phyloP scores from a whole-genome alignment of 2,113 vertebrate genomes.

The Rhipidura dahli region DNA sequence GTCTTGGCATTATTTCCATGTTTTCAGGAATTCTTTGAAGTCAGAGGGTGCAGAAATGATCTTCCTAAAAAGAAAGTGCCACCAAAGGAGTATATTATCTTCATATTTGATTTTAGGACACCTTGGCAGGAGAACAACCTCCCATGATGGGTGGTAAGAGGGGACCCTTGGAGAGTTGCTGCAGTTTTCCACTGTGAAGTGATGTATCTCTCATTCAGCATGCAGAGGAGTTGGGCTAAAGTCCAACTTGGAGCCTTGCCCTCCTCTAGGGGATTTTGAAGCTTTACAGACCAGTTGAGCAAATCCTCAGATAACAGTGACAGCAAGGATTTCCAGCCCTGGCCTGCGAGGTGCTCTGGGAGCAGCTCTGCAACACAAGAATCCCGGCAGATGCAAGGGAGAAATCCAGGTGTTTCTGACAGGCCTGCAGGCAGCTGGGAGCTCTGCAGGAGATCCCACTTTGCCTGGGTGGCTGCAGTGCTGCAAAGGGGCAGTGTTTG shows the following conservation, averaged over 20 bases:
- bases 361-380: not conserved
- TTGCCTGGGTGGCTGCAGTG: not conserved
- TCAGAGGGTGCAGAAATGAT: not conserved
- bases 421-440: not conserved
- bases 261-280: not conserved
- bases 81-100: not conserved
- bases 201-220: not conserved
- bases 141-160: not conserved
- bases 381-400: fast-evolving
- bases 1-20: not conserved
- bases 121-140: not conserved
- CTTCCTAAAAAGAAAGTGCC: not conserved
- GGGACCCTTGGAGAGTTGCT: not conserved
- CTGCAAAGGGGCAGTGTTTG: not conserved
- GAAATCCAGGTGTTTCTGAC: not conserved
- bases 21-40: not conserved
- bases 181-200: not conserved
- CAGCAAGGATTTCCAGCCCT: not conserved
- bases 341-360: not conserved
- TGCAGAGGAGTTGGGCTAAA: not conserved
- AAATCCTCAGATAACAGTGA: not conserved
- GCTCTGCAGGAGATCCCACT: not conserved
- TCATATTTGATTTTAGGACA: not conserved
- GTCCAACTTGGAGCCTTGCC: not conserved
- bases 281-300: not conserved